These are phyloP conservation scores for Scatophagus argus DNA, from an alignment of 2,113 vertebrate species.

Conservation along the genomic window DNA sequence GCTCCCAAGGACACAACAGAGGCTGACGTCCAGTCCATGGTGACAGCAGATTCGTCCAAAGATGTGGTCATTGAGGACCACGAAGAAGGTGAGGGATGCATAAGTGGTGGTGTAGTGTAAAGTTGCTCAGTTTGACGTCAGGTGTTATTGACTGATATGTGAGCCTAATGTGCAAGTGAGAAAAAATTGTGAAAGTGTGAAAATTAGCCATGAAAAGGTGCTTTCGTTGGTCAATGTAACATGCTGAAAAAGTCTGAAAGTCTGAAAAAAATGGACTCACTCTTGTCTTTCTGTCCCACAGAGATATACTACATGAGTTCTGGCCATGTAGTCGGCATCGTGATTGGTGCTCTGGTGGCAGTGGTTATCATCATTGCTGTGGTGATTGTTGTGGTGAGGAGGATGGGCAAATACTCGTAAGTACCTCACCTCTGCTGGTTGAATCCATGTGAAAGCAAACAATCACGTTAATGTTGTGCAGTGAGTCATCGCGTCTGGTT, in stretches of 20 bases:
- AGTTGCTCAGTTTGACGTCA: not conserved
- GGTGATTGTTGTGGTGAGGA: slow-evolving; percentile 74
- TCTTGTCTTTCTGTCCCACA: slow-evolving; percentile 48
- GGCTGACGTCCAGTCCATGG: rapidly evolving
- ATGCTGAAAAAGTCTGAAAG: not conserved
- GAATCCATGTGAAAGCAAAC: slow-evolving; percentile 3
- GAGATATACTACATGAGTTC: slow-evolving; percentile 67
- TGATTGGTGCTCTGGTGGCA: slow-evolving; percentile 78
- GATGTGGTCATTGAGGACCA: not conserved
- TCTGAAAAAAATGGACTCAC: not conserved
- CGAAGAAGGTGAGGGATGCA: slow-evolving; percentile 40
- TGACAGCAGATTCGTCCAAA: not conserved
- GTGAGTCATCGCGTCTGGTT: slow-evolving; percentile 35
- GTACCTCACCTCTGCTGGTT: slow-evolving; percentile 38
- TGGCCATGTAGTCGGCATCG: slow-evolving; percentile 81
- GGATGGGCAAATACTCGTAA: slow-evolving; percentile 88
- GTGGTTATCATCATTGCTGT: slow-evolving; percentile 75
- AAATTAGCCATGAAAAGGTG: not conserved
- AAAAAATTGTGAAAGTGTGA: too few relatives aligned
- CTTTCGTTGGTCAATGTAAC: not conserved
- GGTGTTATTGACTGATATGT: not conserved
- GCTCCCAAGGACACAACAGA: not conserved
- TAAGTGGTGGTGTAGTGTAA: not conserved
- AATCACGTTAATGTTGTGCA: not conserved
- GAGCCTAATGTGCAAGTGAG: not conserved